These are phyloP conservation scores for Pseudocheirus occidentalis DNA, from an alignment of 2,797 vertebrate genomes.

Conservation along the genomic window DNA sequence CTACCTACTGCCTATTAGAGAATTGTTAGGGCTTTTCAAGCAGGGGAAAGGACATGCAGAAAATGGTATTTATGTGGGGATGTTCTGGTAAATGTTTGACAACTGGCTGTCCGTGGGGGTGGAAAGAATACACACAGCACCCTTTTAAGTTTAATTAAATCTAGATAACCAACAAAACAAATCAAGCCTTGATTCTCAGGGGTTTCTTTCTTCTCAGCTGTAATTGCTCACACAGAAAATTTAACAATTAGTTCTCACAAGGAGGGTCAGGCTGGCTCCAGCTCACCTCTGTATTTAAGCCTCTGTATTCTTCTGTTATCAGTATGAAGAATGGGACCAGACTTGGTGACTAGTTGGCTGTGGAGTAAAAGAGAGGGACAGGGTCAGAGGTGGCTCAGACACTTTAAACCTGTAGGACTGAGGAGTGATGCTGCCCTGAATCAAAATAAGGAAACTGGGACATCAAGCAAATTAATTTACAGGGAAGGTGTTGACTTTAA, in stretches of 20 bases:
- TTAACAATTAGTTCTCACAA: not conserved
- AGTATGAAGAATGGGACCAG: not conserved
- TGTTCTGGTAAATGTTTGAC: not conserved
- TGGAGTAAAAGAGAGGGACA: not conserved
- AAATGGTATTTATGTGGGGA: not conserved
- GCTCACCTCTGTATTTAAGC: not conserved
- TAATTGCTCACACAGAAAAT: not conserved
- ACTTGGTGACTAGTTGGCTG: not conserved
- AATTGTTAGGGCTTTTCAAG: not conserved
- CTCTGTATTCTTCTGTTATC: not conserved
- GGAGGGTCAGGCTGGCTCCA: not conserved
- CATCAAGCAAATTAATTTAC: not conserved
- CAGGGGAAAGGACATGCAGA: not conserved
- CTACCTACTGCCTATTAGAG: not conserved
- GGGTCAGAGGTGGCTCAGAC: not conserved
- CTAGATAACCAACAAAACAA: not conserved
- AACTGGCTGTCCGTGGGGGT: not conserved
- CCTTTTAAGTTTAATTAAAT: not conserved
- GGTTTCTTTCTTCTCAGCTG: not conserved
- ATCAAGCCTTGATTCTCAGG: not conserved
- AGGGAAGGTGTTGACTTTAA: constrained; percentile 14
- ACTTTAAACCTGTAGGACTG: not conserved
- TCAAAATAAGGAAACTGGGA: not conserved
- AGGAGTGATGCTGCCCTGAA: constrained; percentile 18
- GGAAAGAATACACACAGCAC: not conserved